phyloP scores from a whole-genome alignment of 2,113 vertebrate genomes.

The Scytalopus superciliaris region DNA sequence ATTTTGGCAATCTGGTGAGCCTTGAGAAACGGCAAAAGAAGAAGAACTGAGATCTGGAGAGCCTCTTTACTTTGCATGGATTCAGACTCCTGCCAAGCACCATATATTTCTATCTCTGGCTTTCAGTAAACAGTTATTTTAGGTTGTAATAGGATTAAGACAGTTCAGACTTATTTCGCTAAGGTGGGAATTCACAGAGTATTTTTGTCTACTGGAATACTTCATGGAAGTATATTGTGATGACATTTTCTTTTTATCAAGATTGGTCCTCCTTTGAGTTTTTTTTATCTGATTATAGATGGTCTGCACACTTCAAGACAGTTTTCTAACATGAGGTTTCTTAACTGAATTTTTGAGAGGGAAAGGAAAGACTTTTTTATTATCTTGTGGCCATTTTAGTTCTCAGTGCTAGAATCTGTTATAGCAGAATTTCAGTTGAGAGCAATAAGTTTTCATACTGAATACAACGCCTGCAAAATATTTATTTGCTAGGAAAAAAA shows the following conservation, averaged over 20 bases:
- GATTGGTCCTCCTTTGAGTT: not conserved
- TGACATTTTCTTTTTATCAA: not conserved
- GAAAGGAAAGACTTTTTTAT: not conserved
- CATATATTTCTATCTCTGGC: not conserved
- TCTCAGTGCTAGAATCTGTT: not conserved
- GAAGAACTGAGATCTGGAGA: not conserved
- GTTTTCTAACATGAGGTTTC: not conserved
- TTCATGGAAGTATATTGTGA: not conserved
- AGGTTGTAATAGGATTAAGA: not conserved
- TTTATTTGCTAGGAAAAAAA: not conserved
- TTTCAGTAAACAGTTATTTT: not conserved
- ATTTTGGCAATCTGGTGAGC: not conserved
- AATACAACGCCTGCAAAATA: not conserved
- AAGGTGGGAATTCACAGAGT: not conserved
- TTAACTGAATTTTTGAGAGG: not conserved
- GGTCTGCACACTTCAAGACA: not conserved
- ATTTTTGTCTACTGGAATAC: not conserved
- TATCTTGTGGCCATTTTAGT: not conserved
- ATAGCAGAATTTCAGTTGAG: not conserved
- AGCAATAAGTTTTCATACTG: not conserved
- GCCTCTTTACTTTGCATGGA: not conserved
- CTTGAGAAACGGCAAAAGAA: not conserved
- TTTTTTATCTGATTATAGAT: not conserved
- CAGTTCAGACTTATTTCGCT: not conserved
- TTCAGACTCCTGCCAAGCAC: not conserved